phyloP scores from a whole-genome alignment of 2,888 invertebrate genomes.

The Polymixis flavicincta region DNA sequence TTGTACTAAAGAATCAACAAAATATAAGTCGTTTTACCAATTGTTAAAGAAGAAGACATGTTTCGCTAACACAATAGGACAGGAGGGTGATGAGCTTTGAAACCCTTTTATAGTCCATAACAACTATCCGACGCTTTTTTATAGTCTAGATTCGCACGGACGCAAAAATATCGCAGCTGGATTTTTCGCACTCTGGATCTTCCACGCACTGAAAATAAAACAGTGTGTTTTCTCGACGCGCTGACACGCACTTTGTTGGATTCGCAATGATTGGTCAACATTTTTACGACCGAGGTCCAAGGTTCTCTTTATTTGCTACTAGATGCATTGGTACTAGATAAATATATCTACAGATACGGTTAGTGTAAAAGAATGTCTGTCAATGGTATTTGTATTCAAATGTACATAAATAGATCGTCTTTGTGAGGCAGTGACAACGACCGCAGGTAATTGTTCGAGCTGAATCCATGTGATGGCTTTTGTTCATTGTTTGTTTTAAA shows the following conservation, averaged over 20 bases:
- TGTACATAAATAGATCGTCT: constrained; percentile 53
- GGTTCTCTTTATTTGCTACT: not conserved
- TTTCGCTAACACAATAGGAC: not conserved
- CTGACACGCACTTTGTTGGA: too few species aligned
- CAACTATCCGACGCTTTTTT: not conserved
- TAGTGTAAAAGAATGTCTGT: constrained; percentile 45
- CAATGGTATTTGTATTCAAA: constrained; percentile 61
- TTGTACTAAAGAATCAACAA: not conserved
- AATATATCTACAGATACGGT: not conserved
- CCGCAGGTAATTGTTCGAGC: constrained; percentile 50
- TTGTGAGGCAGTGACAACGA: constrained; percentile 59
- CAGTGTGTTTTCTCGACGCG: too few species aligned
- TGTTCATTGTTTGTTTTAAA: constrained; percentile 43
- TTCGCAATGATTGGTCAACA: too few species aligned
- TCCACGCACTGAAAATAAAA: too few species aligned
- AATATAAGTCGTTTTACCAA: not conserved
- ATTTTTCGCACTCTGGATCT: too few species aligned
- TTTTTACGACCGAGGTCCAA: too few species aligned
- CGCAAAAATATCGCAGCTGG: too few species aligned
- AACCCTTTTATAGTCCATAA: not conserved
- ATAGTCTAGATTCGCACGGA: too few species aligned
- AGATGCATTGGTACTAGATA: not conserved
- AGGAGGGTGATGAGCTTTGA: not conserved
- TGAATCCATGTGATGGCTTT: constrained; percentile 22
- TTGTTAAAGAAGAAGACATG: not conserved